These are phyloP conservation scores for Poecile atricapillus DNA, from an alignment of 2,113 vertebrate species.

Conservation along the genomic window DNA sequence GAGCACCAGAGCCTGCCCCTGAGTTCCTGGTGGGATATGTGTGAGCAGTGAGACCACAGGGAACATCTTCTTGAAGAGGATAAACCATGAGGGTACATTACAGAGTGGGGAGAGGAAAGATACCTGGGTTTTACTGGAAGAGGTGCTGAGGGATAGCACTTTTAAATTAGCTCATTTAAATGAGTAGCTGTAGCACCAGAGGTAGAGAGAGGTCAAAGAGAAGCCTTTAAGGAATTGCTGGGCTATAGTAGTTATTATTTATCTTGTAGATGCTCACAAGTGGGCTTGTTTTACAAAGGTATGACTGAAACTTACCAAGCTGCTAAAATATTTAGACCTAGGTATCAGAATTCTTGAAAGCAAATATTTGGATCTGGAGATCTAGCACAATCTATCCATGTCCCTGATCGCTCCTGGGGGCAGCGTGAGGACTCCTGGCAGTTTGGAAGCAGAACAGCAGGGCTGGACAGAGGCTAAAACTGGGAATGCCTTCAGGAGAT, in stretches of 20 bases:
- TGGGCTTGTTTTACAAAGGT: neutral
- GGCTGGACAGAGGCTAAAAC: neutral
- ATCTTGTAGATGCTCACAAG: neutral
- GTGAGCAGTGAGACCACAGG: neutral
- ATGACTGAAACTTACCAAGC: neutral
- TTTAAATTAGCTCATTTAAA: neutral
- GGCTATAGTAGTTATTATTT: neutral
- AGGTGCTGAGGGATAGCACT: neutral
- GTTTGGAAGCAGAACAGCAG: neutral
- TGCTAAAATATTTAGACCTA: neutral
- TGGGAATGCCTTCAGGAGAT: neutral
- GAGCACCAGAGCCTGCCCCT: neutral
- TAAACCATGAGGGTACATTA: neutral
- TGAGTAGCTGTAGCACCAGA: neutral
- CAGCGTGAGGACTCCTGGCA: neutral
- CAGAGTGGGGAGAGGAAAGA: neutral
- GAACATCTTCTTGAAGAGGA: neutral
- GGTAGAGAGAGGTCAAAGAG: neutral
- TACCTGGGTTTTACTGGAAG: neutral
- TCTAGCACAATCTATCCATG: neutral
- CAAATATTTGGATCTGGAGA: neutral
- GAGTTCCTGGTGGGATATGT: accelerated
- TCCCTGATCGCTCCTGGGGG: accelerated
- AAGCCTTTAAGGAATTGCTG: neutral
- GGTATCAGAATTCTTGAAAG: neutral